Base-by-base conservation (phyloP, 2,888 invertebrate genomes). In the Aproaerema taeniolella region DNA sequence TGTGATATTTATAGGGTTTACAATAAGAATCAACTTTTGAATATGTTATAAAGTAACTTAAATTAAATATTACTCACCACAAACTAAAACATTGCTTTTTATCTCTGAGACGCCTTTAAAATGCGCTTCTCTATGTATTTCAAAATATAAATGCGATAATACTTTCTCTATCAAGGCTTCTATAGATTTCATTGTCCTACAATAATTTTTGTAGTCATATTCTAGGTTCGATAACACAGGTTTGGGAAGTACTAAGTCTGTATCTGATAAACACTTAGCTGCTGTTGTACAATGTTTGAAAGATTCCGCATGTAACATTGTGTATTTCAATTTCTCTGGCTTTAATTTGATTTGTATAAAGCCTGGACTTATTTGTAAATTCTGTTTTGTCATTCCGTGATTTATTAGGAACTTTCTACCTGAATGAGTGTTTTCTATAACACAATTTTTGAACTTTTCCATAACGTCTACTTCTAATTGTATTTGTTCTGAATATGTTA, bases 381-480 rank as follows among this genome's bases (percentile, higher is more conserved):
- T 82, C 39, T 86, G 74, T 41, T 90, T 79, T 0, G 78, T 66
- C 46, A 88, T 67, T 8, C 79, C 72, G 36, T 88, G 76, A 61
- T 90, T 91, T 15, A 92, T 74, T 1, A 90, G 53, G 32, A 90
- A 73, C 59, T 79, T 79, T 47, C 85, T 76, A 1, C 82, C 74
- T 1, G 78, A 81, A 58, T 75, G 78, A 41, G 87, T 87, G 47
- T 65, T 80, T 10, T 83, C 73, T 12, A 87, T 78, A 1, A 90
- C 77, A 58, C 81, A 88, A 39, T 66, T 70, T 55, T 89, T 89
- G 50, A 90, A 88, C 15, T 62, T 75, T 39, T 87, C 78, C 41
- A 88, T 62, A 9, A 83, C 56, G 34, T 77, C 73, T 1, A 45
- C 53, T 43, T 83, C 80, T 1, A 58, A 56, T 35, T 77, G 74